Evolutionary conservation across 2,888 invertebrate genomes (phyloP).

Genomic region (Andricus quercusramuli): DNA sequence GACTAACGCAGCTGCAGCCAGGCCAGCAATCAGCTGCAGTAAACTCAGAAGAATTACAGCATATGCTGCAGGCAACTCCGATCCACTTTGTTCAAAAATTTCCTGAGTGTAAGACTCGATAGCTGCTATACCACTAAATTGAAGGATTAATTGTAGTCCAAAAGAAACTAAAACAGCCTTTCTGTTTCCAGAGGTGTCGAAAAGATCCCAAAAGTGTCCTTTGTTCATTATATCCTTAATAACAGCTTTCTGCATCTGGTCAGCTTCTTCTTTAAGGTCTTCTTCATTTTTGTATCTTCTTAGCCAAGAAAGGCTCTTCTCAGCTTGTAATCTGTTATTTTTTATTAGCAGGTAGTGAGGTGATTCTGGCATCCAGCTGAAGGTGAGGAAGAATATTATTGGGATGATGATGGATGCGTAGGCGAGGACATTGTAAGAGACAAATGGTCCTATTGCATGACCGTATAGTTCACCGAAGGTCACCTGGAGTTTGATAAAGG

Average conservation of each 20-base stretch:
- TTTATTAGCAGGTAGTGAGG: constrained; percentile 83
- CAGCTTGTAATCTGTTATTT: constrained; percentile 79
- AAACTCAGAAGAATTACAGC: constrained; percentile 83
- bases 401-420: constrained; percentile 79
- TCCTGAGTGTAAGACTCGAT: constrained; percentile 83
- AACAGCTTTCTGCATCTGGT: constrained; percentile 78
- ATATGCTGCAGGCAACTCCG: constrained; percentile 79
- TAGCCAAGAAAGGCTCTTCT: constrained; percentile 77
- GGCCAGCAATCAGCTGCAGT: constrained; percentile 80
- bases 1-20: constrained; percentile 79
- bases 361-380: constrained; percentile 83
- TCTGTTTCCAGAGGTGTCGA: constrained; percentile 80
- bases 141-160: constrained; percentile 82
- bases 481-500: constrained; percentile 74
- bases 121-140: constrained; percentile 82
- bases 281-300: constrained; percentile 80
- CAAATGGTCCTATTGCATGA: constrained; percentile 75
- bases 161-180: constrained; percentile 75
- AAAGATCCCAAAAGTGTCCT: constrained; percentile 79
- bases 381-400: constrained; percentile 78
- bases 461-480: constrained; percentile 75
- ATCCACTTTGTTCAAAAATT: constrained; percentile 80
- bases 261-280: constrained; percentile 78
- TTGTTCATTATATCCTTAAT: constrained; percentile 81
- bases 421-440: constrained; percentile 74